Conservation (phyloP, 2,113 vertebrate genomes). For the Eulemur rufifrons region DNA sequence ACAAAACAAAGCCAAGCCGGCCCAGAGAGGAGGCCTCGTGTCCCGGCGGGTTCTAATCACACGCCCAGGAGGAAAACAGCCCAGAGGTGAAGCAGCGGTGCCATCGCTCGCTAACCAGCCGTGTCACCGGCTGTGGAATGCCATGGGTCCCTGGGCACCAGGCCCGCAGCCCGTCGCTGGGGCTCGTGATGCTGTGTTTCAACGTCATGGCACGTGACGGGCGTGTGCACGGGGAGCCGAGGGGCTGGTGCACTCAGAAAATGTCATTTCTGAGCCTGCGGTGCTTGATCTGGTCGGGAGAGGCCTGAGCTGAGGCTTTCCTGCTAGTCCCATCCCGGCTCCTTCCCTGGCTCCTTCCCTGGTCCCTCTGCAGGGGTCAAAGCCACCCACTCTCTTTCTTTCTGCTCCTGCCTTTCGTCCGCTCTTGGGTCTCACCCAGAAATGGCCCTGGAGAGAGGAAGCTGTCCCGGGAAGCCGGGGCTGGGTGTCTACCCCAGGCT, state of each 20-base stretch:
- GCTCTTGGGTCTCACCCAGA: not conserved
- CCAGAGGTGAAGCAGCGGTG: accelerated
- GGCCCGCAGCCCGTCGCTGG: accelerated
- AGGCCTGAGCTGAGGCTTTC: not conserved
- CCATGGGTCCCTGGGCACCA: accelerated
- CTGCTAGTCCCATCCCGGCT: accelerated
- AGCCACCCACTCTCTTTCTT: not conserved
- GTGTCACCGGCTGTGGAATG: accelerated
- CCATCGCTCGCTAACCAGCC: not conserved
- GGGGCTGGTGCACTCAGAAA: not conserved
- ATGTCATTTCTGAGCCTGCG: not conserved
- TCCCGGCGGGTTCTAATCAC: too few species aligned
- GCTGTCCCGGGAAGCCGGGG: too few species aligned
- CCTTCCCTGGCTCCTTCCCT: not conserved
- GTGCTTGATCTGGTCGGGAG: not conserved
- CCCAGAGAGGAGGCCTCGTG: not conserved
- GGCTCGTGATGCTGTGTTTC: accelerated
- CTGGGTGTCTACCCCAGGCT: not conserved
- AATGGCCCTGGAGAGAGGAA: not conserved
- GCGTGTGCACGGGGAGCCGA: accelerated
- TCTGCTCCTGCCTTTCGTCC: not conserved
- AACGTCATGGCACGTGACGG: not conserved
- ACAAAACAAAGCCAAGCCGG: accelerated
- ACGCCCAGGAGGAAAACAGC: not conserved
- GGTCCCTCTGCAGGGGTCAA: not conserved